phyloP scores from a whole-genome alignment of 2,113 vertebrate genomes.

The Circaetus cinerascens region DNA sequence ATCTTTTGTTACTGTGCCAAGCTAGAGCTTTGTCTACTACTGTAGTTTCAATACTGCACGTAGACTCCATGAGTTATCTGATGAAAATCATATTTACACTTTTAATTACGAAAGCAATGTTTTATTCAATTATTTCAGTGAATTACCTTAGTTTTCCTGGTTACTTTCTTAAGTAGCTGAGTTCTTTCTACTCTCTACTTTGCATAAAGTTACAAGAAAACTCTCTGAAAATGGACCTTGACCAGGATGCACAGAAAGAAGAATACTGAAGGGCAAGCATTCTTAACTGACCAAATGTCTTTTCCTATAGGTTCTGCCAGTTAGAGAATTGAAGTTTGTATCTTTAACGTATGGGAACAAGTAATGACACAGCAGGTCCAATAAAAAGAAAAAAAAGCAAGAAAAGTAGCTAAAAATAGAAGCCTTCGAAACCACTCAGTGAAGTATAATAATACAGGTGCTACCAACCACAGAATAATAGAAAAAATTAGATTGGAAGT shows the following conservation, averaged over 20 bases:
- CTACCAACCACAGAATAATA: neutral
- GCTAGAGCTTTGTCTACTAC: neutral
- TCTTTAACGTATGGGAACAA: neutral
- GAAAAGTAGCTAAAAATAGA: neutral
- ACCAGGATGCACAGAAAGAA: neutral
- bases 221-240: neutral
- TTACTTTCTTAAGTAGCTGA: neutral
- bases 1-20: conserved; percentile 38
- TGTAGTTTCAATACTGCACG: neutral
- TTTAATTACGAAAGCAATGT: neutral
- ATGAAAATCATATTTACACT: neutral
- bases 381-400: neutral
- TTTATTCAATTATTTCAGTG: neutral
- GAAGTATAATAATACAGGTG: neutral
- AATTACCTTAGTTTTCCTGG: neutral
- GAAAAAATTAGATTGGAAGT: neutral
- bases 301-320: neutral
- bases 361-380: accelerated
- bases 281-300: neutral
- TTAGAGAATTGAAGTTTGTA: neutral
- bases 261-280: neutral
- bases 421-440: neutral
- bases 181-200: neutral
- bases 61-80: neutral
- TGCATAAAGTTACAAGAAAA: neutral